A percentile compares a stretch with the other conserved stretches of the same genome.
phyloP scores from a whole-genome alignment of 2,797 vertebrate species.

The Coranthus polyacanthus region DNA sequence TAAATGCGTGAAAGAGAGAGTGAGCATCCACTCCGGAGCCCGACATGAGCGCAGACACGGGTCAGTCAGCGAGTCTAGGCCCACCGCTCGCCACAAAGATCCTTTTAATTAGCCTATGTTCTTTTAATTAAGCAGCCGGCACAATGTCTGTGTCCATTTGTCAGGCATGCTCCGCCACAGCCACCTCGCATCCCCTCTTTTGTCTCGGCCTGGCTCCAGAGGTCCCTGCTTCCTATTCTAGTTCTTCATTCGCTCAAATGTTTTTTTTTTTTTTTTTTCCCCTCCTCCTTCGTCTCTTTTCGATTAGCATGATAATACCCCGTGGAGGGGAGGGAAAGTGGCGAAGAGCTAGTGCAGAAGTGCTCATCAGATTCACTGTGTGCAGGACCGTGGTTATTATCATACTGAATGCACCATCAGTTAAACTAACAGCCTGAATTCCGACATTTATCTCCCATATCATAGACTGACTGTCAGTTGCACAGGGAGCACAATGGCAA shows the following conservation, averaged over 20 bases:
- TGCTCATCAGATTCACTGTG: constrained; percentile 78
- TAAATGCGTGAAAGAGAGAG: constrained; percentile 17
- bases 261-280: constrained; percentile 62
- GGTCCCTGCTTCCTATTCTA: constrained; percentile 64
- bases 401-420: constrained; percentile 78
- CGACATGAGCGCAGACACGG: constrained; percentile 57
- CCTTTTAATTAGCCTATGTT: constrained; percentile 77
- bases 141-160: constrained; percentile 76
- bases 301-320: constrained; percentile 85
- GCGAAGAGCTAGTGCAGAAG: constrained; percentile 53
- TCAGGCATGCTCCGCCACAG: constrained; percentile 49
- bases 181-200: constrained; percentile 48
- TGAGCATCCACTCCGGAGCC: constrained; percentile 15
- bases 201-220: constrained; percentile 62
- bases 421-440: constrained; percentile 84
- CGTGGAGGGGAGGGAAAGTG: constrained; percentile 38
- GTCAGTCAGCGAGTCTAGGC: constrained; percentile 55
- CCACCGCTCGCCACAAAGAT: constrained; percentile 62
- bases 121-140: constrained; percentile 81
- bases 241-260: constrained; percentile 68
- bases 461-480: constrained; percentile 72
- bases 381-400: constrained; percentile 77
- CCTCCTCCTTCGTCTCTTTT: constrained; percentile 23
- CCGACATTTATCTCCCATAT: constrained; percentile 82
- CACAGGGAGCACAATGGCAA: constrained; percentile 76